A percentile compares a stretch with the other conserved stretches of the same genome.
These are phyloP conservation scores for Cepaea nemoralis DNA, from an alignment of 1,140 invertebrate species.

Conservation along the genomic window DNA sequence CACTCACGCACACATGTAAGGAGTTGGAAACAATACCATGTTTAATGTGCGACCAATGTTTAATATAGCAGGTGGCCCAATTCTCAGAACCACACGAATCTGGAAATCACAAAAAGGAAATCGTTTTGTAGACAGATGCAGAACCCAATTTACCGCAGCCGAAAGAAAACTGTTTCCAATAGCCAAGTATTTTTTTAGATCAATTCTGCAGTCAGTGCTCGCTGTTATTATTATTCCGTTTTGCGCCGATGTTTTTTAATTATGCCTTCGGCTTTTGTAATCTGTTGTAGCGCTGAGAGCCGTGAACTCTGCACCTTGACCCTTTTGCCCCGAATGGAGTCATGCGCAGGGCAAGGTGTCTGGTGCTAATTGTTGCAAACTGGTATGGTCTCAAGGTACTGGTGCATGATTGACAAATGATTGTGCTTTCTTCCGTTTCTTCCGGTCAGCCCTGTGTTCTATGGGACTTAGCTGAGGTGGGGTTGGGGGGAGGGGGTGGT, in stretches of 20 bases:
- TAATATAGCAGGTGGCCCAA: no score
- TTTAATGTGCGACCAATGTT: no score
- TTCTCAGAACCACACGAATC: no score
- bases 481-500: no score
- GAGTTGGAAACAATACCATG: no score
- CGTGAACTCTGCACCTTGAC: slow-evolving; percentile 22
- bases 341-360: slow-evolving; percentile 29
- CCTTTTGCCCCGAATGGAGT: slow-evolving; percentile 23
- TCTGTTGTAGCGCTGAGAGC: background rate
- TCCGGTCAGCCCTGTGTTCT: no score
- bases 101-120: no score
- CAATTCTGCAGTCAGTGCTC: background rate
- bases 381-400: background rate
- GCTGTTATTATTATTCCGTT: slow-evolving; percentile 1
- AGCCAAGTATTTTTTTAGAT: background rate
- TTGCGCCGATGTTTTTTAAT: background rate
- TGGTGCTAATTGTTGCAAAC: slow-evolving; percentile 18
- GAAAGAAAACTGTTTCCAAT: background rate
- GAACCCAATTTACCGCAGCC: background rate
- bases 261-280: background rate
- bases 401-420: no score
- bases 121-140: background rate
- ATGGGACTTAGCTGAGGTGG: no score
- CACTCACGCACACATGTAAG: no score
- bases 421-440: no score